Evolutionary conservation across 2,797 vertebrate species (phyloP).

Genomic region (Premnoplex brunnescens): DNA sequence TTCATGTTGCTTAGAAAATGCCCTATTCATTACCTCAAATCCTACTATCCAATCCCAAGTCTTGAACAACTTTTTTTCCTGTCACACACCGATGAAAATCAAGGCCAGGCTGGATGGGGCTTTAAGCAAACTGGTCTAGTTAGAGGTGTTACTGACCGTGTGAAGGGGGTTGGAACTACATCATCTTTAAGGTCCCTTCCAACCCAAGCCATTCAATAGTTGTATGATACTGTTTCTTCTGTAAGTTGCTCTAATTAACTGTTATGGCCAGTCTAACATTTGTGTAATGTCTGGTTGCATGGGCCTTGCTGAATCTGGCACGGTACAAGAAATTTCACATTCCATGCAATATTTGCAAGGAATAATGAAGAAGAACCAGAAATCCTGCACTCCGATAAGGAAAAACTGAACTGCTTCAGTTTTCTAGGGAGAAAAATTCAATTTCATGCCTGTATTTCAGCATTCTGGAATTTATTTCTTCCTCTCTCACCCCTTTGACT

Average conservation of each 20-base stretch:
- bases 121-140: neutral
- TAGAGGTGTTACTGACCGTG: neutral
- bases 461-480: neutral
- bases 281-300: neutral
- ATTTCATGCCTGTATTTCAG: neutral
- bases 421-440: neutral
- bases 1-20: neutral
- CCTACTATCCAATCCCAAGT: neutral
- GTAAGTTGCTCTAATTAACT: neutral
- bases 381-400: neutral
- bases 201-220: neutral
- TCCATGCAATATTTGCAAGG: neutral
- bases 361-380: neutral
- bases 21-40: neutral
- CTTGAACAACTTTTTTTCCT: neutral
- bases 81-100: neutral
- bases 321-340: neutral
- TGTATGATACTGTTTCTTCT: neutral
- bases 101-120: neutral
- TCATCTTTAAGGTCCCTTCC: neutral
- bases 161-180: fast-evolving
- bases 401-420: neutral
- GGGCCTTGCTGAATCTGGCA: neutral
- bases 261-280: neutral
- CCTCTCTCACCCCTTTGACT: neutral